Evolutionary conservation across 2,113 vertebrate genomes (phyloP).

Genomic region (Geococcyx californianus): DNA sequence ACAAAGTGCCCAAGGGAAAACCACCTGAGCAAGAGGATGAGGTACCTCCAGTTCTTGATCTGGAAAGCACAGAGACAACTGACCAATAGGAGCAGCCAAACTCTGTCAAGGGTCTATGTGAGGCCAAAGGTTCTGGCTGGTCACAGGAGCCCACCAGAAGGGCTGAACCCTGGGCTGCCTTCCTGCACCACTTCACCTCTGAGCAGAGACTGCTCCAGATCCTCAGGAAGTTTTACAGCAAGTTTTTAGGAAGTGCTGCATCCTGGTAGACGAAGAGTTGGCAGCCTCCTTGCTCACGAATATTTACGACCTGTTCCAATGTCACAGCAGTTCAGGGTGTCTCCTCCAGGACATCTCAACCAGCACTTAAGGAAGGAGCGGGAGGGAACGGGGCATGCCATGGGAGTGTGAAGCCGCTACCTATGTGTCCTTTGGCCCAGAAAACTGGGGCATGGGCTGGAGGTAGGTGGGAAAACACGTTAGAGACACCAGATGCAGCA

Average conservation of each 20-base stretch:
- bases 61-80: neutral
- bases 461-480: rapidly evolving
- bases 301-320: neutral
- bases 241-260: neutral
- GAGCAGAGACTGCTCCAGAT: neutral
- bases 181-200: neutral
- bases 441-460: neutral
- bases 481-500: neutral
- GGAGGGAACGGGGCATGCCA: neutral
- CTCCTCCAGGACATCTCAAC: neutral
- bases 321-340: neutral
- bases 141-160: neutral
- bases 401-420: neutral
- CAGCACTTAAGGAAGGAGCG: neutral
- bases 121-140: neutral
- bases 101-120: neutral
- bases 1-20: neutral
- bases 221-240: neutral
- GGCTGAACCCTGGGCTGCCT: neutral
- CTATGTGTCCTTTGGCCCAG: neutral
- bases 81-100: neutral
- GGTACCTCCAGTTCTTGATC: neutral
- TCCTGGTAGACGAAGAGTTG: neutral
- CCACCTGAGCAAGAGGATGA: neutral
- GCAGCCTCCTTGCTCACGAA: neutral